Conservation (phyloP, 1,140 invertebrate species). For the Camponotus floridanus region DNA sequence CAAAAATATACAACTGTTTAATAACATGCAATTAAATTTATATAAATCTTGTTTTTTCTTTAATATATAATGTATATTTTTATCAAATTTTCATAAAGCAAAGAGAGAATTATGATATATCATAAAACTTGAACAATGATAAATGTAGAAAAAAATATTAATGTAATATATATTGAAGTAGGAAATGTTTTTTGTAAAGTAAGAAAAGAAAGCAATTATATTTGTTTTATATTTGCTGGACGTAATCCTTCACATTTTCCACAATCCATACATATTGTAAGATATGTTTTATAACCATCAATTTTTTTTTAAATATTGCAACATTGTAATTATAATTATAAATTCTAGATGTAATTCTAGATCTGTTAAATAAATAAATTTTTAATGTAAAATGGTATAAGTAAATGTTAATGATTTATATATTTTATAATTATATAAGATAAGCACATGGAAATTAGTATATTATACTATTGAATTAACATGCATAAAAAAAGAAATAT, state of each 20-base stretch:
- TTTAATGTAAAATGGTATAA: not conserved
- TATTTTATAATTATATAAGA: slow-evolving; percentile 52
- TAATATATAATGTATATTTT: not conserved
- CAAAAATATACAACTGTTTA: slow-evolving; percentile 4
- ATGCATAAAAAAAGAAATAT: slow-evolving; percentile 21
- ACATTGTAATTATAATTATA: slow-evolving; percentile 25
- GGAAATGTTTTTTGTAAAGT: not conserved
- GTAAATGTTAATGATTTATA: slow-evolving; percentile 9
- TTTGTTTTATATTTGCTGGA: not conserved
- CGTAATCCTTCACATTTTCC: not conserved
- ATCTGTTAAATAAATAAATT: not conserved
- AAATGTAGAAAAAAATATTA: not conserved
- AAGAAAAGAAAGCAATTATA: not conserved
- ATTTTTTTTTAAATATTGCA: not conserved
- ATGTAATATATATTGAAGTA: not conserved
- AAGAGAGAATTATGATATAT: not conserved
- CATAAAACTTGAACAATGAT: not conserved
- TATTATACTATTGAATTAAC: not conserved
- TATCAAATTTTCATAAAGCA: not conserved
- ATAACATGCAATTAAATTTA: not conserved
- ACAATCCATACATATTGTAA: not conserved
- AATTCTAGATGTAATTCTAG: not conserved
- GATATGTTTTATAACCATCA: not conserved
- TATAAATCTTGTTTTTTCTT: not conserved
- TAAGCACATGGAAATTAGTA: not conserved